Conservation (phyloP, 1,140 invertebrate genomes). For the Galendromus occidentalis region DNA sequence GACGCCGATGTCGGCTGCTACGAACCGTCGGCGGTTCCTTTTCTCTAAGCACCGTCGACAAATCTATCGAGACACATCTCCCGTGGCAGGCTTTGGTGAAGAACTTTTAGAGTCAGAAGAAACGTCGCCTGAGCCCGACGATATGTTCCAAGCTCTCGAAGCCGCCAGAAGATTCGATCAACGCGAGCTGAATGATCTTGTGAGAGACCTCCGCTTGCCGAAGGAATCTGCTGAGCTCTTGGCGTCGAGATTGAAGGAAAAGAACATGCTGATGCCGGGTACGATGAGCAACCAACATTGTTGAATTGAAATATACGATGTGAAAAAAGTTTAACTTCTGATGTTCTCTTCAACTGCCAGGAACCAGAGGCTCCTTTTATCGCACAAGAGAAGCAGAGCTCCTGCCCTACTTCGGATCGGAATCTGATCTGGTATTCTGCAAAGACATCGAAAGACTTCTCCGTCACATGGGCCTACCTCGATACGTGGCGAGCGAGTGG, state of each 20-base stretch:
- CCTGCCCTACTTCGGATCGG: neutral
- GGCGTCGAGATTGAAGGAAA: constrained; percentile 1
- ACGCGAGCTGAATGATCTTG: no score
- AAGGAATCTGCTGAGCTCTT: constrained; percentile 5
- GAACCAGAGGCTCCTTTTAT: constrained; percentile 12
- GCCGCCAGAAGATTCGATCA: no score
- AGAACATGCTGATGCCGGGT: neutral
- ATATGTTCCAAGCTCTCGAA: no score
- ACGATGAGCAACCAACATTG: no score
- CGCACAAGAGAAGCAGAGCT: neutral
- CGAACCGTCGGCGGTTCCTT: no score
- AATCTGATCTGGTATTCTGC: constrained; percentile 9
- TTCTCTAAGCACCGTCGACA: no score
- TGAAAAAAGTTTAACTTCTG: no score
- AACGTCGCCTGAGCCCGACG: no score
- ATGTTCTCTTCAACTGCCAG: neutral
- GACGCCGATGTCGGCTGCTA: no score
- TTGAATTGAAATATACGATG: no score
- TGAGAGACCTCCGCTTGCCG: neutral
- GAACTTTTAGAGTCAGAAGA: no score
- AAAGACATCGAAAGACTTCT: constrained; percentile 10
- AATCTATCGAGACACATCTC: neutral
- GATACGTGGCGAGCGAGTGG: constrained; percentile 19
- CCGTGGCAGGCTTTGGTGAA: no score
- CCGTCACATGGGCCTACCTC: neutral